Evolutionary conservation across 2,113 vertebrate genomes (phyloP).

Genomic region (Pteruthius melanotis): DNA sequence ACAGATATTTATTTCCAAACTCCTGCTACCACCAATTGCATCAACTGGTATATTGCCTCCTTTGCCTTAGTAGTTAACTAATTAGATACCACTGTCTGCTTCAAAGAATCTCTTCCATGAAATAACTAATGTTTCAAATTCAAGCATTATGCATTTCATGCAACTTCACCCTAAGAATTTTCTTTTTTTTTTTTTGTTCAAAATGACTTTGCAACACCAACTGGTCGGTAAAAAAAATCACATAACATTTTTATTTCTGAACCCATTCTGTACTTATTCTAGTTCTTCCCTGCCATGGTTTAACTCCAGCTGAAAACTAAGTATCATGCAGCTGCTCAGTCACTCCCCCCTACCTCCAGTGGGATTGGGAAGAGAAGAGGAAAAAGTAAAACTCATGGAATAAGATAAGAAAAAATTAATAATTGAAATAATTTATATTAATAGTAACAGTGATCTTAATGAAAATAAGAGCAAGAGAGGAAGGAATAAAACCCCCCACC

Average conservation of each 20-base stretch:
- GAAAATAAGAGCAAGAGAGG: neutral
- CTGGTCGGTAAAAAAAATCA: neutral
- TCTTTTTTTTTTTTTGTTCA: neutral
- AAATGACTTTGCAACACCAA: neutral
- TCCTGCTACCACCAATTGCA: slow-evolving; percentile 46
- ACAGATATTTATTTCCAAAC: slow-evolving; percentile 50
- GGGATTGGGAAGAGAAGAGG: neutral
- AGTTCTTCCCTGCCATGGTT: neutral
- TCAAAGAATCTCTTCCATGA: neutral
- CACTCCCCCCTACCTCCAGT: neutral
- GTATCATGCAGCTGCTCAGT: neutral
- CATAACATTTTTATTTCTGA: neutral
- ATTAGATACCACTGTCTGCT: neutral
- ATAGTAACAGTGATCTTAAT: neutral
- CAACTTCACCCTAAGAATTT: neutral
- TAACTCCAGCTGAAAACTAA: neutral
- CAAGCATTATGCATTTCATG: neutral
- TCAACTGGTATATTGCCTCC: neutral
- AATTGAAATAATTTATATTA: neutral
- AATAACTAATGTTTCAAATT: neutral
- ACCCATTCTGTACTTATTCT: neutral
- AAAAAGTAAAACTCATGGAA: neutral
- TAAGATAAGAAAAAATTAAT: neutral
- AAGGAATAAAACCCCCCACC: neutral
- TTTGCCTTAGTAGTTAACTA: slow-evolving; percentile 30